Evolutionary conservation across 2,113 vertebrate species (phyloP).

Genomic region (Elgaria multicarinata): DNA sequence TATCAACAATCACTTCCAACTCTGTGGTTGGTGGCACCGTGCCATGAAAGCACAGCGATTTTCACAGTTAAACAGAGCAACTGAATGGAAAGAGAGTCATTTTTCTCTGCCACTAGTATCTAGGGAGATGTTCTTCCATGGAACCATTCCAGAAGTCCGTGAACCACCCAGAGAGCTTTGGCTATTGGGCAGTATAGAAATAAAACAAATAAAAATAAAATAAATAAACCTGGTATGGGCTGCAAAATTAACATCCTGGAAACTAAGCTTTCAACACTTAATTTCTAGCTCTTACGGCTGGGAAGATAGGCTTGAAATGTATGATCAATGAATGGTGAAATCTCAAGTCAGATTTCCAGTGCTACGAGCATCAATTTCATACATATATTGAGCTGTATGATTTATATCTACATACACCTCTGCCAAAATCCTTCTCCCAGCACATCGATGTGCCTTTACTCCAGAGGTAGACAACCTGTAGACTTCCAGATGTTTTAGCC

Average conservation of each 20-base stretch:
- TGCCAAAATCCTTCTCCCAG: neutral
- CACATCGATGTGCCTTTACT: neutral
- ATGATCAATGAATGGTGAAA: neutral
- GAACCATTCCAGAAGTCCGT: neutral
- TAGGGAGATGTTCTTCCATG: neutral
- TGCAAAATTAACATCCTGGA: neutral
- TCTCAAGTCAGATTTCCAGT: neutral
- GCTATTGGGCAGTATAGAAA: too few relatives aligned
- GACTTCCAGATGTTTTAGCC: neutral
- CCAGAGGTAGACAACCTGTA: neutral
- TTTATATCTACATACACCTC: neutral
- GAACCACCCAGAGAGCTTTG: too few relatives aligned
- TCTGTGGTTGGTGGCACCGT: neutral
- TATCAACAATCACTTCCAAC: neutral
- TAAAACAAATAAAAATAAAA: too few relatives aligned
- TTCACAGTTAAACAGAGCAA: neutral
- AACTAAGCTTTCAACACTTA: neutral
- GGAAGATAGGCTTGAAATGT: neutral
- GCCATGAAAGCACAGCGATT: neutral
- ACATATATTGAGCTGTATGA: neutral
- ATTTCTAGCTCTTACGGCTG: neutral
- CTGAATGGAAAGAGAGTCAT: neutral
- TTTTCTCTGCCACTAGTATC: neutral
- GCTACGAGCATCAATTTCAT: neutral
- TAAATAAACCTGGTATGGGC: neutral